phyloP scores from a whole-genome alignment of 2,888 invertebrate species.

The Hypolimnas misippus region DNA sequence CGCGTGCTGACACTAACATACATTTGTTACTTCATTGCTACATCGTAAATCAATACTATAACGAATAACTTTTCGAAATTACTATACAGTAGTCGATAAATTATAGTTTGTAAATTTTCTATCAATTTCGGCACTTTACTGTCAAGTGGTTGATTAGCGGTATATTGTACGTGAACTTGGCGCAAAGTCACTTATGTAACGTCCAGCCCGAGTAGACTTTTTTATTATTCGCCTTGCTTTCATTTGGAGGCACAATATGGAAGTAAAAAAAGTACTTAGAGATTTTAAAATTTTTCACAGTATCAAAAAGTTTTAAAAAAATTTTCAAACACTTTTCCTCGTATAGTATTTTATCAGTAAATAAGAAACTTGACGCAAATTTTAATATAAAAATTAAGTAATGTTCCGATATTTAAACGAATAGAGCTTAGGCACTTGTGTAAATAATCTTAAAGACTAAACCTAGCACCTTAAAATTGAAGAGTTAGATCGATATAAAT shows the following conservation, averaged over 20 bases:
- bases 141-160: not conserved
- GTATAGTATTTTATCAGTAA: not conserved
- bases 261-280: too few relatives aligned
- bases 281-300: not conserved
- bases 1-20: conserved; percentile 3
- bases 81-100: not conserved
- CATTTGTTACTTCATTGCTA: not conserved
- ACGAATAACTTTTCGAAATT: not conserved
- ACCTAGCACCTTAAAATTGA: conserved; percentile 9
- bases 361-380: not conserved
- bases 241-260: not conserved
- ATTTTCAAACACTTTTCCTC: not conserved
- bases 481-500: conserved; percentile 42
- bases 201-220: not conserved
- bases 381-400: not conserved
- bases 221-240: not conserved
- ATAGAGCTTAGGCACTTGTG: not conserved
- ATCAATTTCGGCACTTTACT: not conserved
- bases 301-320: not conserved
- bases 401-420: not conserved
- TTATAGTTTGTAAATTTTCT: not conserved
- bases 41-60: too few relatives aligned
- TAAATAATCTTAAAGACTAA: not conserved
- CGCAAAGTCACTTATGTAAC: conserved; percentile 33
- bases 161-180: conserved; percentile 14